Percentiles rank a stretch among this genome's conserved stretches.
phyloP scores from a whole-genome alignment of 1,140 invertebrate genomes.

The Maconellicoccus hirsutus region DNA sequence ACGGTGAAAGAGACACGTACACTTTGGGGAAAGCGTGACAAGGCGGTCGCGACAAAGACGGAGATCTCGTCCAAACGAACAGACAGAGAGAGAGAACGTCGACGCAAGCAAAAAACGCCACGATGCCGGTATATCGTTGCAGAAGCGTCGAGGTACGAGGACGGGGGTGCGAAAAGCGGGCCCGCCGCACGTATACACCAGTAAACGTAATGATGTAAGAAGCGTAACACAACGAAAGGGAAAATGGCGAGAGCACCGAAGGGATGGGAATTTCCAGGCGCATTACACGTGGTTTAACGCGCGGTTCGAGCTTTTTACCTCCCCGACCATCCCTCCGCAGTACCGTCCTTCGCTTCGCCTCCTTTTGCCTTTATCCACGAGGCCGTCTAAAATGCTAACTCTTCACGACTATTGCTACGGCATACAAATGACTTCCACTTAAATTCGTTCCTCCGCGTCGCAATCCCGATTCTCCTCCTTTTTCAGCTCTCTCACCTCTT shows the following conservation, averaged over 20 bases:
- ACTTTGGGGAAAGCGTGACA: no score
- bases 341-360: neutral
- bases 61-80: no score
- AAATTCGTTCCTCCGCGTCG: constrained; percentile 24
- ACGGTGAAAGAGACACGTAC: neutral
- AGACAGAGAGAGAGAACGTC: no score
- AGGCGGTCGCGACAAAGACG: no score
- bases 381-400: constrained; percentile 16
- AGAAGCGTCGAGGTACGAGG: no score
- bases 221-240: constrained; percentile 7
- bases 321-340: neutral
- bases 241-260: neutral
- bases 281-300: constrained; percentile 19
- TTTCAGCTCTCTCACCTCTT: neutral
- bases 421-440: constrained; percentile 20
- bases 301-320: constrained; percentile 1
- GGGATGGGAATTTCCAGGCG: constrained; percentile 14
- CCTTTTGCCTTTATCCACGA: neutral
- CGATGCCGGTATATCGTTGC: no score
- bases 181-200: no score
- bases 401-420: constrained; percentile 10
- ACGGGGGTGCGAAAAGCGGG: constrained; percentile 6
- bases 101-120: neutral
- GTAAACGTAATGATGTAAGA: constrained; percentile 9
- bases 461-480: neutral